Percentiles rank a stretch among this genome's conserved stretches.
These are phyloP conservation scores for Agrenia bidenticulata DNA, from an alignment of 2,888 invertebrate genomes.

Conservation along the genomic window DNA sequence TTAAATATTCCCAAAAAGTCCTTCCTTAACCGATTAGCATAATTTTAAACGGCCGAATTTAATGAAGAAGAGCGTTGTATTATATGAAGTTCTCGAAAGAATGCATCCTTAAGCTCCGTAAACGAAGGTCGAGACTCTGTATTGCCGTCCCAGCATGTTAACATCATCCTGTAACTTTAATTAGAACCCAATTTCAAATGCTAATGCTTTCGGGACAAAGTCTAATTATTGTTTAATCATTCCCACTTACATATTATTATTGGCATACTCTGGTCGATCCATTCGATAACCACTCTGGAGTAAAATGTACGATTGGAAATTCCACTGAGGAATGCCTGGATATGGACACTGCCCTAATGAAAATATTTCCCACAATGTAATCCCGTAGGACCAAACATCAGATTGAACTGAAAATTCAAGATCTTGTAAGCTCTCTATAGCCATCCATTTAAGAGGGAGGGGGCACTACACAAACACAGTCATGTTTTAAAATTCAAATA, in stretches of 20 bases:
- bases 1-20: too few species aligned
- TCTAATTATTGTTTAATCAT: too few species aligned
- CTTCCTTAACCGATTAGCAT: too few species aligned
- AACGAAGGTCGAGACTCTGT: not conserved
- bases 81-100: not conserved
- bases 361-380: constrained; percentile 13
- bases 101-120: not conserved
- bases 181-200: not conserved
- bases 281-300: constrained; percentile 8
- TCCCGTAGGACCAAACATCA: constrained; percentile 22
- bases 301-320: constrained; percentile 12
- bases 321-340: constrained; percentile 9
- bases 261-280: not conserved
- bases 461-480: too few species aligned
- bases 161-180: not conserved
- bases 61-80: too few species aligned
- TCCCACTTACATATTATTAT: constrained; percentile 2
- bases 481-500: too few species aligned
- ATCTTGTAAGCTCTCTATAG: constrained; percentile 22
- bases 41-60: too few species aligned
- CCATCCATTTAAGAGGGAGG: constrained; percentile 26
- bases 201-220: too few species aligned
- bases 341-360: constrained; percentile 9
- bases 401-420: constrained; percentile 25
- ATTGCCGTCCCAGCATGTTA: not conserved